Base-by-base conservation (phyloP, 2,888 invertebrate species). In the Cheilosia variabilis region DNA sequence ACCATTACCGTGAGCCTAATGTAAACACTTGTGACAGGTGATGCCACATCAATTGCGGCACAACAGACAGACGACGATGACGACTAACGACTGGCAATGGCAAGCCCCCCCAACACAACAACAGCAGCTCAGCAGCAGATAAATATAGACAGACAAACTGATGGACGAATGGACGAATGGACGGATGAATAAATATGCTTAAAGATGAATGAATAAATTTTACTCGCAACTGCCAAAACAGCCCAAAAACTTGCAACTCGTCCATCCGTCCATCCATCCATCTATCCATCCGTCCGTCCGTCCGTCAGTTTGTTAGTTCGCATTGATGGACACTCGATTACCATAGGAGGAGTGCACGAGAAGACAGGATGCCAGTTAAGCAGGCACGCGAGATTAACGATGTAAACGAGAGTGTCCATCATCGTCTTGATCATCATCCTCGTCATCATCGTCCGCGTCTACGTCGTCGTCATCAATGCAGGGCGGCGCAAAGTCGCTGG, bases 341-440 rank as follows among this genome's bases (percentile, higher is more conserved):
- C 86, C 75, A 77, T 76, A 81, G 81, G 77, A 86, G 72, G 81
- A 81, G 81, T 43, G 43, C 57, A 81, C 76, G 68, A 81, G 62
- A 81, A 71, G 86, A 86, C 81, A 86, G 86, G 76, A 86, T 81
- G 81, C 68, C 71, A 81, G 86, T 86, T 81, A 81, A 81, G 86
- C 81, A 81, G 81, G 86, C 86, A 86, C 76, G 86, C 81, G 86
- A 86, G 76, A 86, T 86, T 86, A 86, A 86, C 81, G 81, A 86
- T 86, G 86, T 86, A 86, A 86, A 86, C 86, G 86, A 86, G 81
- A 86, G 76, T 86, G 86, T 86, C 86, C 81, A 86, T 86, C 86
- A 86, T 81, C 81, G 86, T 86, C 86, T 86, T 77, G 84, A 84
- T 84, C 84, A 84, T 80, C 79, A 72, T 63, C 78, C 69, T 66